A percentile compares a stretch with the other conserved stretches of the same genome.
phyloP scores from a whole-genome alignment of 2,113 vertebrate genomes.

The Propithecus coquereli region DNA sequence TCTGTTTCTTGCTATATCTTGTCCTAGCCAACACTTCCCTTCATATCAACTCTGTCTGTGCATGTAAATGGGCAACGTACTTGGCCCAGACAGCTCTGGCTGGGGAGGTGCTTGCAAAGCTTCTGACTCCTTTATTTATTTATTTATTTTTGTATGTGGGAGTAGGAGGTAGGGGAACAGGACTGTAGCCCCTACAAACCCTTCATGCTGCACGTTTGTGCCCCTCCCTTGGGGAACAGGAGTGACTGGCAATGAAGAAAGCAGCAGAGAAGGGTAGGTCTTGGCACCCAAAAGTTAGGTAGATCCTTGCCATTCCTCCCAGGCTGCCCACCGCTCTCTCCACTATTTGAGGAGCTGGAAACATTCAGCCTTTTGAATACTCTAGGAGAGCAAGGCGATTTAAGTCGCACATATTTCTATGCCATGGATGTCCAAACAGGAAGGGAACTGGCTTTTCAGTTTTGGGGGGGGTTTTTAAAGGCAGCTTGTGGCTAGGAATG shows the following conservation, averaged over 20 bases:
- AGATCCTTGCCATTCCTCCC: neutral
- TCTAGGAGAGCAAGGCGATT: slow-evolving; percentile 42
- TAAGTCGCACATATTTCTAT: slow-evolving; percentile 31
- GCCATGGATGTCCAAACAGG: slow-evolving; percentile 59
- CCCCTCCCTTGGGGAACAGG: neutral
- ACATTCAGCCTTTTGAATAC: neutral
- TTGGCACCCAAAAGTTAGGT: neutral
- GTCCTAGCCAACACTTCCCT: neutral
- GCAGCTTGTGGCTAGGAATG: neutral
- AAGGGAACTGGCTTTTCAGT: slow-evolving; percentile 18
- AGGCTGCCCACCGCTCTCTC: neutral
- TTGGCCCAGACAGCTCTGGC: neutral
- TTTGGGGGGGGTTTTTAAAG: neutral
- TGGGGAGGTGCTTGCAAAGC: neutral
- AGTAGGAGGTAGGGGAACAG: neutral
- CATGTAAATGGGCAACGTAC: accelerated
- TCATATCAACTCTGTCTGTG: neutral
- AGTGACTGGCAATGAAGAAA: neutral
- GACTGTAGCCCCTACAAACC: neutral
- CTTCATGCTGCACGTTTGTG: accelerated
- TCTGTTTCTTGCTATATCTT: neutral
- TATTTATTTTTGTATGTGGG: neutral
- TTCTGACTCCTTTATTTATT: neutral
- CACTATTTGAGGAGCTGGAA: neutral
- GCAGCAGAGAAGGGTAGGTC: neutral